phyloP scores from a whole-genome alignment of 1,140 invertebrate genomes.

The Elysia chlorotica region DNA sequence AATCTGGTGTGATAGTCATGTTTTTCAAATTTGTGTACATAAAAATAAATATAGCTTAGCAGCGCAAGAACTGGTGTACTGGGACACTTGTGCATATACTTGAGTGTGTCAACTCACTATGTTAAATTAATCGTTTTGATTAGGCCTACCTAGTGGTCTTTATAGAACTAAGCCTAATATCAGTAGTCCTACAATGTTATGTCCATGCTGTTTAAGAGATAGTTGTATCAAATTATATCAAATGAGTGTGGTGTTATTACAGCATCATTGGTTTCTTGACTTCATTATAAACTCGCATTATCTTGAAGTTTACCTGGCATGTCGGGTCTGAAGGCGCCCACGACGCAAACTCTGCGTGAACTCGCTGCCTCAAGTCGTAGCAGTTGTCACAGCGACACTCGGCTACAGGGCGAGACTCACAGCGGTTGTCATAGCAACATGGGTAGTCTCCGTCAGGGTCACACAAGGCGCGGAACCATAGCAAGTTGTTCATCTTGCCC shows the following conservation, averaged over 20 bases:
- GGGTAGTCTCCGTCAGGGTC: constrained; percentile 25
- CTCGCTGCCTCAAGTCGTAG: constrained; percentile 20
- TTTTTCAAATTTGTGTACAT: neutral
- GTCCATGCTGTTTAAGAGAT: no score
- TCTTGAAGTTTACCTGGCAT: constrained; percentile 15
- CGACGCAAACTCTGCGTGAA: constrained; percentile 27
- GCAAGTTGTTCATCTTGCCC: neutral
- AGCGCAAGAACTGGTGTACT: no score
- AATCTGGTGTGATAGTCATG: neutral
- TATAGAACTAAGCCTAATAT: no score
- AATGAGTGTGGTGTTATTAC: no score
- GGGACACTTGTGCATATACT: neutral
- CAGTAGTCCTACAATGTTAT: no score
- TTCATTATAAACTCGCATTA: no score
- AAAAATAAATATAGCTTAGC: no score
- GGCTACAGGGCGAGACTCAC: constrained; percentile 7
- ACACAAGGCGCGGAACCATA: constrained; percentile 28
- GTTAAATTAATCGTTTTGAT: neutral
- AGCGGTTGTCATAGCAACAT: constrained; percentile 27
- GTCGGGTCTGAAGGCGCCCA: constrained; percentile 13
- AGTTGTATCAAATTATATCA: no score
- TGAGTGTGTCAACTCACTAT: neutral
- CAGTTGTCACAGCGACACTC: constrained; percentile 23
- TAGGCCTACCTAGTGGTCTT: neutral
- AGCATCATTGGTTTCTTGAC: no score